phyloP scores from a whole-genome alignment of 2,888 invertebrate genomes.

The Invenusta paracnida region DNA sequence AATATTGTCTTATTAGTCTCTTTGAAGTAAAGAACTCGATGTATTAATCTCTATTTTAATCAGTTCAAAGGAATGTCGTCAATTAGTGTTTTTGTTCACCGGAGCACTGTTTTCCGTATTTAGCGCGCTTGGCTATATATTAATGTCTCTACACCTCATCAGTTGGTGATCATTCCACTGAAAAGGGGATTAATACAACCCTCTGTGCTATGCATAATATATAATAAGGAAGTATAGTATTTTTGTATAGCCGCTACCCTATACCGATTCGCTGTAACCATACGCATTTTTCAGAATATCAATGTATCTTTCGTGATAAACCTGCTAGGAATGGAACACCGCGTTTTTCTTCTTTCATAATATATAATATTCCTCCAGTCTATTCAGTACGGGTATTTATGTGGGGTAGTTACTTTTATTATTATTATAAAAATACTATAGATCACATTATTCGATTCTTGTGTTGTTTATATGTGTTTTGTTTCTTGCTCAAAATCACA shows the following conservation, averaged over 20 bases:
- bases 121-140: background rate
- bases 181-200: slow-evolving; percentile 9
- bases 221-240: too few relatives aligned
- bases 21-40: background rate
- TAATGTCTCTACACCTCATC: background rate
- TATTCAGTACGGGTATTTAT: background rate
- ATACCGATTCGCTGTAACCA: too few relatives aligned
- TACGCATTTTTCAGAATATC: too few relatives aligned
- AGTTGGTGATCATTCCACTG: background rate
- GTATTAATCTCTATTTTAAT: slow-evolving; percentile 23
- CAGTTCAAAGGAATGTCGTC: slow-evolving; percentile 19
- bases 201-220: too few relatives aligned
- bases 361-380: too few relatives aligned
- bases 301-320: too few relatives aligned
- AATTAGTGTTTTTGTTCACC: background rate
- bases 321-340: too few relatives aligned
- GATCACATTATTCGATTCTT: background rate
- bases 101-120: background rate
- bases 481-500: background rate
- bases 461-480: too few relatives aligned
- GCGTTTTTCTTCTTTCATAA: too few relatives aligned
- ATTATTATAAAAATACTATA: background rate
- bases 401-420: background rate
- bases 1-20: too few relatives aligned
- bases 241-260: too few relatives aligned